Base-by-base conservation (phyloP, 2,888 invertebrate species). In the Melanchra persicariae region DNA sequence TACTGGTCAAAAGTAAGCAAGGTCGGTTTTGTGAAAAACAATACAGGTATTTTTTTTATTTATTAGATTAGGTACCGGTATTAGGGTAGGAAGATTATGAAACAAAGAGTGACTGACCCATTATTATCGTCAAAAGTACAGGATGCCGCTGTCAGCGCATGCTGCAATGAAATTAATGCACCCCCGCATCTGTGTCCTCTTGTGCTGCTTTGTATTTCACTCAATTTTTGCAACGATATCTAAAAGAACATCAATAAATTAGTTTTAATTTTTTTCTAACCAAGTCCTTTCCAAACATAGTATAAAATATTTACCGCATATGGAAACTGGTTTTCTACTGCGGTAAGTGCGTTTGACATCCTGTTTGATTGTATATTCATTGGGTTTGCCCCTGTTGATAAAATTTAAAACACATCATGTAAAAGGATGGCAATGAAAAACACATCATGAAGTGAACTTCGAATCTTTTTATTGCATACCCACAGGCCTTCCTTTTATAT, bases 171-270 rank as follows among this genome's bases (percentile, higher is more conserved):
- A 22, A 90, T 66, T 64, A 90, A 60, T 8, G 83, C 87, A 2
- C 89, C 90, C 2, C 89, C 88, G 66, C 90, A 90, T 58, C 69
- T 71, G 70, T 89, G 89, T 4, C 86, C 86, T 55, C 74, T 75
- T 9, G 49, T 6, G 64, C 54, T 5, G 67, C 45, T 58, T 22
- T 58, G 37, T 10, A 79, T 15, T 37, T 82, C 24, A 22, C 24
- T 64, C 57, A 77, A 7, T 40, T 67, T 60, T 77, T 89, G 89
- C 1, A 89, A 49, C 2, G 89, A 89, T 49, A 85, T 79, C 89
- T 89, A 73, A 60, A 81, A 81, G 9, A 34, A 58, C 22, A 26
- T 34, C 6, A n/a, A 40, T n/a, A 15, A 9, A 37, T 8, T 19
- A 61, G 45, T 10, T 37, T 37, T 37, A 8, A 1, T 37, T 37